These are phyloP conservation scores for Cynopterus sphinx DNA, from an alignment of 2,797 vertebrate species.

Conservation along the genomic window DNA sequence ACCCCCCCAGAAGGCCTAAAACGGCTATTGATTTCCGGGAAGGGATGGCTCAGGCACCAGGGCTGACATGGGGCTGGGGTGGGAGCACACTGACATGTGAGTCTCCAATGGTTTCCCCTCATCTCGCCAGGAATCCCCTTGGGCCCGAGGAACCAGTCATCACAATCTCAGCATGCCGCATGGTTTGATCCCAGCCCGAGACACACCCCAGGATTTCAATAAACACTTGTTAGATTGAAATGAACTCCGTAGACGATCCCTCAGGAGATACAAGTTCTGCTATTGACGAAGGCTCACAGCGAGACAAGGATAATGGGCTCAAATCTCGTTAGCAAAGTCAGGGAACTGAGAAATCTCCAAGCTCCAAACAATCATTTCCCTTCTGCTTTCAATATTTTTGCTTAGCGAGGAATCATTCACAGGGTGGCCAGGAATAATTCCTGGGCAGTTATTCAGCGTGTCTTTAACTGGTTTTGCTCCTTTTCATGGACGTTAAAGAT, in stretches of 20 bases:
- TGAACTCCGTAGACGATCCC: constrained; percentile 32
- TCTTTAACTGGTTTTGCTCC: constrained; percentile 23
- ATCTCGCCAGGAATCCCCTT: background rate
- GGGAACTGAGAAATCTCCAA: constrained; percentile 53
- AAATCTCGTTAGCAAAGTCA: constrained; percentile 65
- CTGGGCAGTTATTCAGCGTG: background rate
- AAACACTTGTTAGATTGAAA: constrained; percentile 58
- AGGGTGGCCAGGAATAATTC: constrained; percentile 11
- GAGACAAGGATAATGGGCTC: constrained; percentile 68
- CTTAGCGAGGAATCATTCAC: constrained; percentile 52
- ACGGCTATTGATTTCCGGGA: background rate
- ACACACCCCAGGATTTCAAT: constrained; percentile 40
- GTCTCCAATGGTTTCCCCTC: background rate
- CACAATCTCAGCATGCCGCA: background rate
- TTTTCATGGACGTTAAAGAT: constrained; percentile 40
- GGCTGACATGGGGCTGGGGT: background rate
- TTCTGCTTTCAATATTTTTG: constrained; percentile 60
- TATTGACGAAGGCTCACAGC: constrained; percentile 37
- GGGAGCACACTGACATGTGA: too few relatives aligned
- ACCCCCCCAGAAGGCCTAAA: background rate
- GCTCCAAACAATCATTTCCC: constrained; percentile 68
- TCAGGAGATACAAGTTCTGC: constrained; percentile 33
- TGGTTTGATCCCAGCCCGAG: background rate
- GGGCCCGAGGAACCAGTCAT: background rate
- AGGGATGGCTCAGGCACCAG: background rate